These are phyloP conservation scores for Elegia similella DNA, from an alignment of 2,888 invertebrate genomes.

Conservation along the genomic window DNA sequence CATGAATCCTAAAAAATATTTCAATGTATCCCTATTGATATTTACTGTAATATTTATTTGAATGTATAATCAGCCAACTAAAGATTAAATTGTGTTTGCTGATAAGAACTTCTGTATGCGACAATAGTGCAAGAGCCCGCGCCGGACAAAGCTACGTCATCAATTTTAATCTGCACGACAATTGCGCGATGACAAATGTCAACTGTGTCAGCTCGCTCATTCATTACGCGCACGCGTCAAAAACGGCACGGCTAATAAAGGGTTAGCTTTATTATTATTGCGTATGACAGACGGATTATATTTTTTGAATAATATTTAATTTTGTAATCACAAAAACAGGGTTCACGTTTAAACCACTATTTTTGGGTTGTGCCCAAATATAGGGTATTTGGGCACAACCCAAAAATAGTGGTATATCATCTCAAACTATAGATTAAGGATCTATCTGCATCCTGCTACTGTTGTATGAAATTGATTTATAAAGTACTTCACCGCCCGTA, in stretches of 20 bases:
- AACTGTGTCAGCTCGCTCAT: conserved; percentile 78
- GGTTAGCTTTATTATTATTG: conserved; percentile 68
- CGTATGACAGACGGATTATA: conserved; percentile 58
- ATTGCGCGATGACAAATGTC: conserved; percentile 81
- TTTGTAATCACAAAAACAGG: not conserved
- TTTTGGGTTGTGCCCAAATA: no score
- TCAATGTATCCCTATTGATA: no score
- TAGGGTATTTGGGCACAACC: no score
- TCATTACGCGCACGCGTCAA: conserved; percentile 72
- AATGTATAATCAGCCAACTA: no score
- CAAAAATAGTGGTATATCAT: no score
- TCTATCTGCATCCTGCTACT: no score
- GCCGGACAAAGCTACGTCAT: conserved; percentile 75
- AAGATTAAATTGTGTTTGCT: conserved; percentile 50
- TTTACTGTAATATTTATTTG: no score
- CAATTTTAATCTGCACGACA: conserved; percentile 81
- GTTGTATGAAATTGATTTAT: no score
- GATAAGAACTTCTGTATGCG: conserved; percentile 51
- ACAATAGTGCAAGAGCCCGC: conserved; percentile 60
- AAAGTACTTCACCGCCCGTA: no score
- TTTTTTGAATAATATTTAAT: conserved; percentile 32
- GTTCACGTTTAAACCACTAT: not conserved
- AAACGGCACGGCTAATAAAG: conserved; percentile 72
- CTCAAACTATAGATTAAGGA: no score
- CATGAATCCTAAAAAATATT: no score